phyloP scores from a whole-genome alignment of 2,888 invertebrate species.

The Tenthredo mesomela region DNA sequence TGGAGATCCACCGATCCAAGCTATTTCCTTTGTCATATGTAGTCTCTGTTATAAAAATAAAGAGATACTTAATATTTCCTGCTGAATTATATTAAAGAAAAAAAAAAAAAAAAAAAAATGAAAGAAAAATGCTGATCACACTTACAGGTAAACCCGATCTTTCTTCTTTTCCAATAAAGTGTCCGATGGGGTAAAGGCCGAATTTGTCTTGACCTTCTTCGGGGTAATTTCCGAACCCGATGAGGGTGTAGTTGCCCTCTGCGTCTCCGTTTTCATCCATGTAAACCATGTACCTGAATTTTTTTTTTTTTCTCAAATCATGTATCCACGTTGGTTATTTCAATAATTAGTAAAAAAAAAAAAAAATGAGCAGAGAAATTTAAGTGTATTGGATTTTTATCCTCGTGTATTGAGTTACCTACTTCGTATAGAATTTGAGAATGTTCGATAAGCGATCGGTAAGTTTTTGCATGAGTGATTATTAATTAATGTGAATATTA shows the following conservation, averaged over 20 bases:
- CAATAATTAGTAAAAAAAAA: too few relatives aligned
- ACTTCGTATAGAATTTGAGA: neutral
- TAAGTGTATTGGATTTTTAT: neutral
- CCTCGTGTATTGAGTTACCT: neutral
- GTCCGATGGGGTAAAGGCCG: slow-evolving; percentile 90
- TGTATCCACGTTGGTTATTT: neutral
- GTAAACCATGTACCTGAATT: slow-evolving; percentile 89
- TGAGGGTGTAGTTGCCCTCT: slow-evolving; percentile 95
- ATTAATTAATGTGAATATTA: neutral
- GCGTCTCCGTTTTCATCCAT: slow-evolving; percentile 96
- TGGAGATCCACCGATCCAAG: slow-evolving; percentile 88
- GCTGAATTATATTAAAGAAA: slow-evolving; percentile 6
- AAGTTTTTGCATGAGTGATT: neutral
- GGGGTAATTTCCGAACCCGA: slow-evolving; percentile 77
- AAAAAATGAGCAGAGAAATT: neutral
- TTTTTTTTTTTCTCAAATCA: neutral
- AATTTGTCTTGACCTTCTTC: slow-evolving; percentile 77
- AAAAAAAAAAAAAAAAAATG: slow-evolving; percentile 16
- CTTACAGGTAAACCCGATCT: slow-evolving; percentile 88
- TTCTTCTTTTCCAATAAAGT: slow-evolving; percentile 83
- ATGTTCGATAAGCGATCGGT: neutral
- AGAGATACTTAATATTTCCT: slow-evolving; percentile 21
- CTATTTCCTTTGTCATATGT: slow-evolving; percentile 85
- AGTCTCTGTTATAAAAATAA: slow-evolving; percentile 82
- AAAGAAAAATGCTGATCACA: neutral